Evolutionary conservation across 2,888 invertebrate species (phyloP).

Genomic region (Drosophila melanocephala): DNA sequence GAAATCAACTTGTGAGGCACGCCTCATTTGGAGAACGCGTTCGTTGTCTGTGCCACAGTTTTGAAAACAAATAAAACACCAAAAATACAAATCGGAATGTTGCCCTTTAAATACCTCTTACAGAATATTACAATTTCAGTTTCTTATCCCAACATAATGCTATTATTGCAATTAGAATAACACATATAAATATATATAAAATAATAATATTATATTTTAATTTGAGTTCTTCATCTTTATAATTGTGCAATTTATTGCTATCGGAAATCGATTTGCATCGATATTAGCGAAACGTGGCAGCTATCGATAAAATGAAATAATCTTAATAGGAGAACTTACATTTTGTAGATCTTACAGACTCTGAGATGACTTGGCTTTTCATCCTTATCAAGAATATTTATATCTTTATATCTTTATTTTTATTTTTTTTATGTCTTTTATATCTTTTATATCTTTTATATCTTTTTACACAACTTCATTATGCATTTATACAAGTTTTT

Average conservation of each 20-base stretch:
- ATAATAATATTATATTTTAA: background rate
- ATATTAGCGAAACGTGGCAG: background rate
- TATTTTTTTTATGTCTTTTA: too few species aligned
- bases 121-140: background rate
- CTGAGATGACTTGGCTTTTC: background rate
- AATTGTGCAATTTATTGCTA: background rate
- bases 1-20: slow-evolving; percentile 62
- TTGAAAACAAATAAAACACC: slow-evolving; percentile 3
- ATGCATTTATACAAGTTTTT: too few species aligned
- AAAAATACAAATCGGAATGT: background rate
- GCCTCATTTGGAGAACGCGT: slow-evolving; percentile 53
- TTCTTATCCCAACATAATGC: background rate
- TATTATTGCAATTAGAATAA: background rate
- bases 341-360: background rate
- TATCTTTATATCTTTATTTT: too few species aligned
- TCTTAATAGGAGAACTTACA: background rate
- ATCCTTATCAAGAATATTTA: fast-evolving
- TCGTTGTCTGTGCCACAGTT: slow-evolving; percentile 13
- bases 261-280: background rate
- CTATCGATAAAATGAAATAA: background rate
- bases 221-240: background rate
- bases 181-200: background rate
- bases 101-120: background rate
- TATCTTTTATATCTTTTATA: too few species aligned
- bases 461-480: background rate